Conservation (phyloP, 1,140 invertebrate species). For the Telenomus remus region DNA sequence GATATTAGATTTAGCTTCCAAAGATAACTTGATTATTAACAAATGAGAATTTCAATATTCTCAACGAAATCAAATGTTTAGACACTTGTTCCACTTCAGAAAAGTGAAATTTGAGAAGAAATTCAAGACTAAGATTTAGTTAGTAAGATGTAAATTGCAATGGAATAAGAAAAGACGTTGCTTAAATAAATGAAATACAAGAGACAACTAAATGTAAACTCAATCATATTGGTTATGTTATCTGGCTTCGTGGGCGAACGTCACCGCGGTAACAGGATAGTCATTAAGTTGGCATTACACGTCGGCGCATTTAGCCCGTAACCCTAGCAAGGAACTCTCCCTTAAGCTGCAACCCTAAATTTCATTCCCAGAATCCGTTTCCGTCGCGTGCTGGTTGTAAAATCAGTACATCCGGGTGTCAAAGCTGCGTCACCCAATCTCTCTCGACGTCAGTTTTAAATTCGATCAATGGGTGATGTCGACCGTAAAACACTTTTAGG, state of each 20-base stretch:
- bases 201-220: conserved; percentile 27
- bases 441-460: conserved; percentile 71
- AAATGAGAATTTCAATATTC: no score
- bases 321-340: conserved; percentile 45
- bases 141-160: no score
- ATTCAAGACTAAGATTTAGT: no score
- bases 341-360: conserved; percentile 68
- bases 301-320: conserved; percentile 37
- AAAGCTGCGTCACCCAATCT: conserved; percentile 71
- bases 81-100: no score
- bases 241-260: conserved; percentile 34
- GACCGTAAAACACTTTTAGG: conserved; percentile 76
- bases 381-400: conserved; percentile 74
- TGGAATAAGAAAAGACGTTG: no score
- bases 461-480: conserved; percentile 75
- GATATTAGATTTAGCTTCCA: no score
- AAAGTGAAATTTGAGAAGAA: no score
- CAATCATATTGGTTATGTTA: conserved; percentile 52
- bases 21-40: no score
- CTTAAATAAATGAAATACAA: conserved; percentile 9
- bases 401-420: conserved; percentile 76
- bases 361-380: conserved; percentile 73
- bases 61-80: no score
- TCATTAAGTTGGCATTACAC: conserved; percentile 52
- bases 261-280: conserved; percentile 44